These are phyloP conservation scores for Neolamprologus caudopunctatus DNA, from an alignment of 2,113 vertebrate genomes.

Conservation along the genomic window DNA sequence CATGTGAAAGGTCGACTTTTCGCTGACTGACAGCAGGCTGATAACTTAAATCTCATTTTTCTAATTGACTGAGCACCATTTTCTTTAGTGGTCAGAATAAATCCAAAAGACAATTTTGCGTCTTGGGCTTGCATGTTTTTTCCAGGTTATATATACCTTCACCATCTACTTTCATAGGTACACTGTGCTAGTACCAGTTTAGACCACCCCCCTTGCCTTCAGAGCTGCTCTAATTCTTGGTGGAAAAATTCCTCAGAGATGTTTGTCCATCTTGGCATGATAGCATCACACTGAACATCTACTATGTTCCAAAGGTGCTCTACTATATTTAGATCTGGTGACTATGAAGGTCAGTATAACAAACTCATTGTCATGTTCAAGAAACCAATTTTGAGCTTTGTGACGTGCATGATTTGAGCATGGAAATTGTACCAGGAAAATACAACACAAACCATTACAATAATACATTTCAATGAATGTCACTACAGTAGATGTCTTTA, in stretches of 20 bases:
- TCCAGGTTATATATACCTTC: not conserved
- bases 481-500: not conserved
- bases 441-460: not conserved
- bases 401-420: not conserved
- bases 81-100: not conserved
- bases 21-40: not conserved
- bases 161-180: not conserved
- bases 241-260: not conserved
- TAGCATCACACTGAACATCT: not conserved
- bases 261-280: not conserved
- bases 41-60: not conserved
- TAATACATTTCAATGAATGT: not conserved
- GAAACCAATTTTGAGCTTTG: not conserved
- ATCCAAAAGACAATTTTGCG: not conserved
- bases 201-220: not conserved
- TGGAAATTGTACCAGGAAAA: not conserved
- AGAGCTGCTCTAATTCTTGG: not conserved
- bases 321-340: not conserved
- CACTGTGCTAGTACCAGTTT: not conserved
- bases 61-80: not conserved
- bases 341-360: not conserved
- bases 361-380: not conserved
- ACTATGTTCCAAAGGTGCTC: not conserved
- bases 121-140: not conserved
- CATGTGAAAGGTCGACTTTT: not conserved